phyloP scores from a whole-genome alignment of 2,888 invertebrate species.

The Biston betularia region DNA sequence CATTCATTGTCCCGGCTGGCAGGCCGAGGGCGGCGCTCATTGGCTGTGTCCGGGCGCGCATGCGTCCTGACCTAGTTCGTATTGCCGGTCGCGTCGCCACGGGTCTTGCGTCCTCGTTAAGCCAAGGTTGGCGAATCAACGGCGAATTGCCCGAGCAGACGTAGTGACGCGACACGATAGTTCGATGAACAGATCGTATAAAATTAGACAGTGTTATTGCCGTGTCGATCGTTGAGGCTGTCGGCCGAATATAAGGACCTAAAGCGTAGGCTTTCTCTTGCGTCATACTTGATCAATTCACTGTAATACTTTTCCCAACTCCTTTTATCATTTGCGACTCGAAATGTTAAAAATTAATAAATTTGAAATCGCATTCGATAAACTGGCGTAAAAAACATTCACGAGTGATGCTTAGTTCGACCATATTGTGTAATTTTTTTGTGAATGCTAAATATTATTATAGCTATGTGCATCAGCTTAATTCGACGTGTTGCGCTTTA shows the following conservation, averaged over 20 bases:
- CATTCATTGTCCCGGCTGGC: constrained; percentile 69
- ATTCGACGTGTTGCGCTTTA: too few species aligned
- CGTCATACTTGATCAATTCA: not conserved
- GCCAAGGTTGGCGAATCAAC: constrained; percentile 82
- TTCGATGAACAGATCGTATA: constrained; percentile 57
- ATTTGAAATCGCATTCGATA: not conserved
- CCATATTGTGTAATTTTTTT: not conserved
- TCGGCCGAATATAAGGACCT: constrained; percentile 5
- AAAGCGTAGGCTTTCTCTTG: not conserved
- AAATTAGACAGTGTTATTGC: constrained; percentile 54
- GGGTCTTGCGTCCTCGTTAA: constrained; percentile 73
- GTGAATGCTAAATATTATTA: not conserved
- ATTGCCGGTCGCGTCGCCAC: constrained; percentile 60
- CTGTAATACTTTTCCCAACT: not conserved
- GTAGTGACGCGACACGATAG: constrained; percentile 71
- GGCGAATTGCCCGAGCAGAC: constrained; percentile 74
- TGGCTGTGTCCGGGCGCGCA: constrained; percentile 82
- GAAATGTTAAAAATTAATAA: too few species aligned
- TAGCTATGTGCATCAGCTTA: too few species aligned
- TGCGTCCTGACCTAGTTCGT: constrained; percentile 84
- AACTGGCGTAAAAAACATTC: too few species aligned
- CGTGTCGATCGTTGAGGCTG: constrained; percentile 26
- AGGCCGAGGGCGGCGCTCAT: constrained; percentile 82
- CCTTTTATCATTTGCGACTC: not conserved
- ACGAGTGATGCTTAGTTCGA: not conserved